A percentile compares a stretch with the other conserved stretches of the same genome.
These are phyloP conservation scores for Nylanderia fulva DNA, from an alignment of 1,140 invertebrate species.

Conservation along the genomic window DNA sequence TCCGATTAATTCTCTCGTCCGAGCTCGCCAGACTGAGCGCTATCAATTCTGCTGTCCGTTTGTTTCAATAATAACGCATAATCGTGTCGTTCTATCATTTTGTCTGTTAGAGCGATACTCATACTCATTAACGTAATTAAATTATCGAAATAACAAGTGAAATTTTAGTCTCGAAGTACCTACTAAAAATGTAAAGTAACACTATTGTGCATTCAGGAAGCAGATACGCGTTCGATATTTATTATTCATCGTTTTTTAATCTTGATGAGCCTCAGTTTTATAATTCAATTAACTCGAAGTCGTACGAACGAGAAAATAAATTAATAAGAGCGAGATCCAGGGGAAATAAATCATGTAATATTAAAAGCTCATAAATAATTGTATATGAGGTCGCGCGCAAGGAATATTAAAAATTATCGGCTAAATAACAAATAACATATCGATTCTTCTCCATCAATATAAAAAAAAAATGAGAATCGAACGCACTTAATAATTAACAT, in stretches of 20 bases:
- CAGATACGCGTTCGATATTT: not conserved
- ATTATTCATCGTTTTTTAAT: not conserved
- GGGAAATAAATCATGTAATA: not conserved
- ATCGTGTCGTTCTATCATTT: slow-evolving; percentile 19
- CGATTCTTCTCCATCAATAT: not conserved
- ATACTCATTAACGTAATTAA: slow-evolving; percentile 9
- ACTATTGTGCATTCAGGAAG: not conserved
- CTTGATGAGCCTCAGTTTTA: not conserved
- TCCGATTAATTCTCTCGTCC: slow-evolving; percentile 34
- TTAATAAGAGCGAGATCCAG: not conserved
- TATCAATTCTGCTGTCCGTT: slow-evolving; percentile 29
- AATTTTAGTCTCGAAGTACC: slow-evolving; percentile 1
- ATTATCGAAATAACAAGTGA: slow-evolving; percentile 2
- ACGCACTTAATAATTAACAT: not conserved
- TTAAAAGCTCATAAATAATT: not conserved
- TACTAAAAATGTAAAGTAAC: not conserved
- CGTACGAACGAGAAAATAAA: not conserved
- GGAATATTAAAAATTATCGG: not conserved
- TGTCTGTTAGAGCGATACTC: not conserved
- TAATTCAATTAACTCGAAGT: not conserved
- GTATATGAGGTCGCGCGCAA: not conserved
- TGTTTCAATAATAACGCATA: slow-evolving; percentile 23
- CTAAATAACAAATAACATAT: not conserved
- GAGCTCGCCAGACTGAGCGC: slow-evolving; percentile 32
- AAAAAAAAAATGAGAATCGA: not conserved